Conservation (phyloP, 2,797 vertebrate species). For the Squalus acanthias region DNA sequence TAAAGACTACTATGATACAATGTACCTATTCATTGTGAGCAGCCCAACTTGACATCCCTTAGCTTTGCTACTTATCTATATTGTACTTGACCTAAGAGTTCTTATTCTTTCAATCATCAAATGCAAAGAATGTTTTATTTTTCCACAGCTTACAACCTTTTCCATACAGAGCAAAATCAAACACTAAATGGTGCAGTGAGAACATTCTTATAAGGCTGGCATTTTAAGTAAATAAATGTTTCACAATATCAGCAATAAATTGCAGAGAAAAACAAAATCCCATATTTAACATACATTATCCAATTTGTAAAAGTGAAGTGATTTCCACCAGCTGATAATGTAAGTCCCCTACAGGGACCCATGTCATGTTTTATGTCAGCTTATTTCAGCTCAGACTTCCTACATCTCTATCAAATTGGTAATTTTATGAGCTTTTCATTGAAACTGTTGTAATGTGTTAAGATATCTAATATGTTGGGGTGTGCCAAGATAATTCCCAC, state of each 20-base stretch:
- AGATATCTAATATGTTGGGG: neutral
- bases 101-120: neutral
- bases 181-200: neutral
- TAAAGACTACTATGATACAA: constrained; percentile 3
- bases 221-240: neutral
- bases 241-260: neutral
- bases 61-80: constrained; percentile 23
- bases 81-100: neutral
- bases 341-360: neutral
- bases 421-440: neutral
- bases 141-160: neutral
- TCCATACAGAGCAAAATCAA: neutral
- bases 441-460: neutral
- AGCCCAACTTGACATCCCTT: neutral
- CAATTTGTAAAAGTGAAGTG: neutral
- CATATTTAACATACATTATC: neutral
- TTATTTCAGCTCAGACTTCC: neutral
- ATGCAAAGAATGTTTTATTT: neutral
- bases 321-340: neutral
- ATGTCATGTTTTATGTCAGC: neutral
- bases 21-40: neutral
- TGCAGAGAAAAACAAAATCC: neutral
- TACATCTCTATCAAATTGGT: neutral
- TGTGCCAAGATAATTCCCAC: neutral
- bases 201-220: neutral